phyloP scores from a whole-genome alignment of 2,888 invertebrate genomes.

The Eristalis pertinax region DNA sequence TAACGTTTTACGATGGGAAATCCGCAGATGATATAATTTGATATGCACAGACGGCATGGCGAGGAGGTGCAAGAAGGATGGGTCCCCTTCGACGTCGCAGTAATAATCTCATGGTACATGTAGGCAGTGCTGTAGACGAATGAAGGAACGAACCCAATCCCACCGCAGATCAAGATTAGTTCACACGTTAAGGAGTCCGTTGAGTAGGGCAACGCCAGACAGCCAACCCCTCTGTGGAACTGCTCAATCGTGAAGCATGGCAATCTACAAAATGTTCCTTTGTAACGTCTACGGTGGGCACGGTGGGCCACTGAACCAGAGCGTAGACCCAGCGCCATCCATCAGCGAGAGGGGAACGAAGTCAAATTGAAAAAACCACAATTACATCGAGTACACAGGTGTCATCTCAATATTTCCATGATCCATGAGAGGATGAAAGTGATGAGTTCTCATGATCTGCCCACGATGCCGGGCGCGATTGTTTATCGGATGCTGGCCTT shows the following conservation, averaged over 20 bases:
- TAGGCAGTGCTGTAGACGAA: conserved; percentile 4
- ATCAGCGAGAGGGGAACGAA: not conserved
- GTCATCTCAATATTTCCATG: conserved; percentile 64
- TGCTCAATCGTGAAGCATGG: conserved; percentile 66
- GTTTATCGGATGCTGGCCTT: conserved; percentile 64
- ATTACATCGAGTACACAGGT: conserved; percentile 62
- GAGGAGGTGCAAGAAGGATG: not conserved
- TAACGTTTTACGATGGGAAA: conserved; percentile 70
- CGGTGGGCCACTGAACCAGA: conserved; percentile 49
- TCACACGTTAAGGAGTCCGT: conserved; percentile 75
- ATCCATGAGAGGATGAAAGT: not conserved
- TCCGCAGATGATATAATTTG: conserved; percentile 70
- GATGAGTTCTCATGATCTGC: conserved; percentile 30
- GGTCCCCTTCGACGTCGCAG: conserved; percentile 37
- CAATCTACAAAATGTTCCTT: conserved; percentile 53
- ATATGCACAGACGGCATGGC: conserved; percentile 50
- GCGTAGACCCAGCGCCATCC: not conserved
- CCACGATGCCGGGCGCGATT: not conserved
- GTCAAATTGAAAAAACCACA: conserved; percentile 67
- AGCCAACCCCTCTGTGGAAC: conserved; percentile 42
- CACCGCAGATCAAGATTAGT: conserved; percentile 63
- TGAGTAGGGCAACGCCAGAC: conserved; percentile 48
- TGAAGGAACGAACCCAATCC: conserved; percentile 9
- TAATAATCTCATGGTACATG: conserved; percentile 56
- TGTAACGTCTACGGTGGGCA: conserved; percentile 26